Conservation (phyloP, 2,888 invertebrate species). For the Habroteleia sp. region DNA sequence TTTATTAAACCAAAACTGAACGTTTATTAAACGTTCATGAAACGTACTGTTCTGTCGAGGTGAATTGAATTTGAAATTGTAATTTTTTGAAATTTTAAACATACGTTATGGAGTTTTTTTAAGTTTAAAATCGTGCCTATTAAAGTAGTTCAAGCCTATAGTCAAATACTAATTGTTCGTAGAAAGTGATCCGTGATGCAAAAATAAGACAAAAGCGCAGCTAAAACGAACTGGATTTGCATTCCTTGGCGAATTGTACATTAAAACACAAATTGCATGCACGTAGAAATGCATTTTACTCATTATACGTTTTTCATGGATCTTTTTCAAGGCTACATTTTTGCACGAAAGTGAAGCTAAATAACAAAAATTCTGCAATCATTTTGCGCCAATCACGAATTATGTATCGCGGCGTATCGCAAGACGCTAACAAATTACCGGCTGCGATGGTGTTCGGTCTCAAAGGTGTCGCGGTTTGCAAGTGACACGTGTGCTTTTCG, state of each 20-base stretch:
- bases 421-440: constrained; percentile 57
- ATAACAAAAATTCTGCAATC: constrained; percentile 53
- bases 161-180: no score
- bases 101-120: no score
- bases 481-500: constrained; percentile 16
- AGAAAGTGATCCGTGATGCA: no score
- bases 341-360: constrained; percentile 51
- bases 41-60: no score
- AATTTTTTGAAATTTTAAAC: no score
- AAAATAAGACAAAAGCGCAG: no score
- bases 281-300: constrained; percentile 41
- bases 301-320: constrained; percentile 53
- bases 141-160: no score
- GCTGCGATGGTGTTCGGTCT: constrained; percentile 25
- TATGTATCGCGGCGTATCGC: constrained; percentile 34
- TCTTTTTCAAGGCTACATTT: constrained; percentile 55
- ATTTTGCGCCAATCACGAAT: constrained; percentile 52
- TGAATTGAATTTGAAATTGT: no score
- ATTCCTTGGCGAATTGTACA: constrained; percentile 20
- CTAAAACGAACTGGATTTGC: constrained; percentile 15
- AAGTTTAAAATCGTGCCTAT: no score
- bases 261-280: constrained; percentile 45
- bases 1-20: no score
- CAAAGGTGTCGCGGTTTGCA: constrained; percentile 37
- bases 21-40: no score